Conservation (phyloP, 1,140 invertebrate genomes). For the Drosophila simulans region DNA sequence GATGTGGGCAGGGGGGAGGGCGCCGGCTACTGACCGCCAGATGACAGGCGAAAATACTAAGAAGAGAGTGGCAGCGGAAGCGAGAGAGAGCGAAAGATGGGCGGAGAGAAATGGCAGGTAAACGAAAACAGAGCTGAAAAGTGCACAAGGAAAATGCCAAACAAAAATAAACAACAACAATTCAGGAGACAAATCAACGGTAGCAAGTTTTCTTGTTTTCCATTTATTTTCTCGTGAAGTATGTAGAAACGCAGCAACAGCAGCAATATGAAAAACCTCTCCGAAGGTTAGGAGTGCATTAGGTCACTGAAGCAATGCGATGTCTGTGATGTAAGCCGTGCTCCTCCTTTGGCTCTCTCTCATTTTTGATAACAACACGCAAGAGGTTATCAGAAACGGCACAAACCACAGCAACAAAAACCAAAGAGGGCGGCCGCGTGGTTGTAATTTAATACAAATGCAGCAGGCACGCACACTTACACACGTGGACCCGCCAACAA, state of each 20-base stretch:
- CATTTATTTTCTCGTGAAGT: background rate
- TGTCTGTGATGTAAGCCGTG: constrained; percentile 37
- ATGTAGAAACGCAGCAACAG: background rate
- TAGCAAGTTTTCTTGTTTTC: constrained; percentile 26
- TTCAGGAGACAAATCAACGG: constrained; percentile 5
- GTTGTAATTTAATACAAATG: constrained; percentile 41
- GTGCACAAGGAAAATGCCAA: constrained; percentile 22
- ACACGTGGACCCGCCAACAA: constrained; percentile 58
- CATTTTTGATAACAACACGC: constrained; percentile 31
- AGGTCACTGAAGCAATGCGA: constrained; percentile 41
- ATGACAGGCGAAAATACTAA: constrained; percentile 69
- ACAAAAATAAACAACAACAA: constrained; percentile 48
- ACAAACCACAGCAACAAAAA: constrained; percentile 14
- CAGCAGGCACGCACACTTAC: constrained; percentile 33
- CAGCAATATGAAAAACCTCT: constrained; percentile 6
- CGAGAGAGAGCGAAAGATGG: constrained; percentile 18
- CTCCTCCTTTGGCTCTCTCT: constrained; percentile 13
- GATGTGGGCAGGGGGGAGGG: constrained; percentile 7
- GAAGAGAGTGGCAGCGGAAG: constrained; percentile 34
- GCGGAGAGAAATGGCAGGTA: constrained; percentile 31
- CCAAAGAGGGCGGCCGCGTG: constrained; percentile 32
- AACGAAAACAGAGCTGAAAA: constrained; percentile 41
- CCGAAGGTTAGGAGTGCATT: constrained; percentile 44
- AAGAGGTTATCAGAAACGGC: constrained; percentile 63
- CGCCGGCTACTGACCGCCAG: constrained; percentile 71